Percentiles rank a stretch among this genome's conserved stretches.
Evolutionary conservation across 1,140 invertebrate species (phyloP).

Genomic region (Drosophila lacteicornis): DNA sequence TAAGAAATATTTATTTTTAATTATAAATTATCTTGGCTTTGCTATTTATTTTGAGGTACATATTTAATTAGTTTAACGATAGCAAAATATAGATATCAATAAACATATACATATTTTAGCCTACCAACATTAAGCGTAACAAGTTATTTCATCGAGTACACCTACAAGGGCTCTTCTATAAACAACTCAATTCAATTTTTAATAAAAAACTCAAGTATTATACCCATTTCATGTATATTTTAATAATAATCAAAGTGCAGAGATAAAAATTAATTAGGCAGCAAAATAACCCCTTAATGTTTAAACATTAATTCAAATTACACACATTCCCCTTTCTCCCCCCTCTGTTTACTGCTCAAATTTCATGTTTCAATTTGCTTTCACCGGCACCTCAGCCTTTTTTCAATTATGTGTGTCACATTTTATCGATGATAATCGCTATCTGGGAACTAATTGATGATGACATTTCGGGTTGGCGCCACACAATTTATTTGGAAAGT

Average conservation of each 20-base stretch:
- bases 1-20: neutral
- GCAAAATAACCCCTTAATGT: neutral
- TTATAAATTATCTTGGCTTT: too few species aligned
- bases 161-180: too few species aligned
- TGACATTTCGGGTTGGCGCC: conserved; percentile 35
- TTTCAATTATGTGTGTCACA: conserved; percentile 28
- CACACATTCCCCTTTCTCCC: neutral
- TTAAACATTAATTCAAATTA: neutral
- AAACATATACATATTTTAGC: too few species aligned
- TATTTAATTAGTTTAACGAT: too few species aligned
- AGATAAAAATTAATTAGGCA: neutral
- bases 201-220: neutral
- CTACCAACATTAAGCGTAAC: too few species aligned
- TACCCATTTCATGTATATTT: neutral
- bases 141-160: too few species aligned
- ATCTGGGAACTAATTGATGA: conserved; percentile 46
- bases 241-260: too few species aligned
- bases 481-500: conserved; percentile 15
- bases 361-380: conserved; percentile 15
- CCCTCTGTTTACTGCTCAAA: neutral
- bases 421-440: conserved; percentile 15
- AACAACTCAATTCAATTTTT: too few species aligned
- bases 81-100: too few species aligned
- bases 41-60: too few species aligned
- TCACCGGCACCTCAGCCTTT: conserved; percentile 4